Base-by-base conservation (phyloP, 2,888 invertebrate genomes). In the Nebria brevicollis region DNA sequence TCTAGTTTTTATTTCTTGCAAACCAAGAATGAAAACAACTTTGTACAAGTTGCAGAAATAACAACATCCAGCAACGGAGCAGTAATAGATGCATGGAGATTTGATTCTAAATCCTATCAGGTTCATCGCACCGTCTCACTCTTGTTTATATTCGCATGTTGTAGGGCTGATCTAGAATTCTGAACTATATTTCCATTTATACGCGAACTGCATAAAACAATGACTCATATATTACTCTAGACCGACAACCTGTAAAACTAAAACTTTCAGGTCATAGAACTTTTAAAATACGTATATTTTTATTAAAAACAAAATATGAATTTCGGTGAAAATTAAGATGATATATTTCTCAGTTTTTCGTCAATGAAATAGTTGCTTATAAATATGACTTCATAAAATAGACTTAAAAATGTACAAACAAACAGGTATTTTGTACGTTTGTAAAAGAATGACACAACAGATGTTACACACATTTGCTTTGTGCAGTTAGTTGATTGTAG, bases 161-260 rank as follows among this genome's bases (percentile, higher is more conserved):
- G 72, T 54, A 42, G 72, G 11, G 64, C 64, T 77, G 77, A 72
- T 77, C 77, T 77, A 72, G 77, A 77, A 77, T 77, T 72, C 77
- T 72, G 72, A 65, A 65, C 77, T 77, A 77, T 77, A 72, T 77
- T 72, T 72, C 77, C 77, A 77, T 77, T 77, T 77, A 77, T 72
- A 77, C 77, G 77, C 77, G 77, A 73, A 77, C 72, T 77, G 77
- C 77, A 77, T 77, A 77, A 77, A 77, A 77, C 77, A 72, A 77
- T 72, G 77, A 72, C 54, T 54, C 34, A 34, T 34, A 34, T 2
- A 34, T 34, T 34, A 34, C 34, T 5, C 34, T 5, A 34, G 34
- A 34, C 34, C 34, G 34, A 34, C 34, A 34, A 34, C 34, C 5
- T 34, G 34, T 34, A 34, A 34, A 34, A 34, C 2, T 34, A 34